Evolutionary conservation across 2,113 vertebrate genomes (phyloP).

Genomic region (Erythrolamprus reginae): DNA sequence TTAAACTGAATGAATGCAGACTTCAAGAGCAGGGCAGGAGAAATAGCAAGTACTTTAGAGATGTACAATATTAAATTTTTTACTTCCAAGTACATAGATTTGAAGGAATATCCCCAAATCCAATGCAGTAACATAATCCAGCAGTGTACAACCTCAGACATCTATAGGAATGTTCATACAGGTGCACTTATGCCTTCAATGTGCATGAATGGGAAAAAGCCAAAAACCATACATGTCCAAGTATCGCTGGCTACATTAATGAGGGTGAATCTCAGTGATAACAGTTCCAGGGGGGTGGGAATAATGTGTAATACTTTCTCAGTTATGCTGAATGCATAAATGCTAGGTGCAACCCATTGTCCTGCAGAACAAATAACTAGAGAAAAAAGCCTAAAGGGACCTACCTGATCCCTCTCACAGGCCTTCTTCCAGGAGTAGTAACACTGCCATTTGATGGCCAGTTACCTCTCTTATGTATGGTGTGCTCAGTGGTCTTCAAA

Average conservation of each 20-base stretch:
- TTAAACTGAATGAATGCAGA: background rate
- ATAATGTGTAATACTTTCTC: background rate
- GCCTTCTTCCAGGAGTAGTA: background rate
- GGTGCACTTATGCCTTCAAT: background rate
- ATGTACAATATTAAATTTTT: background rate
- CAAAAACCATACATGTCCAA: background rate
- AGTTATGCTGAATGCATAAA: background rate
- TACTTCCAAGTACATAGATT: background rate
- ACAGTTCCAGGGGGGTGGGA: background rate
- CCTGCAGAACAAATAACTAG: background rate
- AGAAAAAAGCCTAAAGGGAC: background rate
- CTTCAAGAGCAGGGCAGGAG: background rate
- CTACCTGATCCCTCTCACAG: background rate
- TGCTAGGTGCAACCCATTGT: background rate
- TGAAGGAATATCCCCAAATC: background rate
- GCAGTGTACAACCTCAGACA: background rate
- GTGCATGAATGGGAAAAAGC: background rate
- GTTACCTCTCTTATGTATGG: background rate
- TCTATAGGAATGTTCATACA: background rate
- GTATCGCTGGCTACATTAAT: background rate
- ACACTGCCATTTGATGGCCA: background rate
- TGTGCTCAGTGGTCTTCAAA: background rate
- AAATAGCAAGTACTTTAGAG: background rate
- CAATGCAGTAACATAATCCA: background rate
- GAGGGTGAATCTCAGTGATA: background rate